These are phyloP conservation scores for Tipula lateralis DNA, from an alignment of 2,888 invertebrate species.

Conservation along the genomic window DNA sequence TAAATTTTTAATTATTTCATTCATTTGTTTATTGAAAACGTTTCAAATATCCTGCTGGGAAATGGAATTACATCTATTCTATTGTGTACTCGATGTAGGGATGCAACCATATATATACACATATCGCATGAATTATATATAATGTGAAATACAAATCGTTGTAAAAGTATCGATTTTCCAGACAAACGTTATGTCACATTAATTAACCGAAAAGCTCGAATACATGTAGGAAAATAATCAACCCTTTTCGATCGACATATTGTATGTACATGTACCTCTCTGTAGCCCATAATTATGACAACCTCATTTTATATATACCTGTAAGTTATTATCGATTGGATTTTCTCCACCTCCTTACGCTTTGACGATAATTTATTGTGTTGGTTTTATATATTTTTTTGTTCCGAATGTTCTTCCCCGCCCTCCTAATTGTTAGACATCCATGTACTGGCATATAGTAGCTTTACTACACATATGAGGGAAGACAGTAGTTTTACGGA, in stretches of 20 bases:
- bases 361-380: no score
- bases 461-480: not conserved
- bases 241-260: no score
- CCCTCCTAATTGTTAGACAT: no score
- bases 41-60: constrained; percentile 32
- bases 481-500: not conserved
- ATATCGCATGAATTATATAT: no score
- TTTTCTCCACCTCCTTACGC: not conserved
- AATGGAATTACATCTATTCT: constrained; percentile 30
- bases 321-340: not conserved
- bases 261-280: no score
- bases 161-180: not conserved
- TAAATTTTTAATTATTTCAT: constrained; percentile 29
- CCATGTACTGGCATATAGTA: not conserved
- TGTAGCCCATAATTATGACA: not conserved
- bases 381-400: no score
- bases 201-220: not conserved
- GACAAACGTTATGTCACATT: not conserved
- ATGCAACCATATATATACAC: not conserved
- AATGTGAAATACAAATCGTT: no score
- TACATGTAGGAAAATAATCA: not conserved
- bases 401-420: not conserved
- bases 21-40: not conserved
- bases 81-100: no score
- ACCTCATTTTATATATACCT: not conserved